Evolutionary conservation across 2,888 invertebrate genomes (phyloP).

Genomic region (Drosophila robusta): DNA sequence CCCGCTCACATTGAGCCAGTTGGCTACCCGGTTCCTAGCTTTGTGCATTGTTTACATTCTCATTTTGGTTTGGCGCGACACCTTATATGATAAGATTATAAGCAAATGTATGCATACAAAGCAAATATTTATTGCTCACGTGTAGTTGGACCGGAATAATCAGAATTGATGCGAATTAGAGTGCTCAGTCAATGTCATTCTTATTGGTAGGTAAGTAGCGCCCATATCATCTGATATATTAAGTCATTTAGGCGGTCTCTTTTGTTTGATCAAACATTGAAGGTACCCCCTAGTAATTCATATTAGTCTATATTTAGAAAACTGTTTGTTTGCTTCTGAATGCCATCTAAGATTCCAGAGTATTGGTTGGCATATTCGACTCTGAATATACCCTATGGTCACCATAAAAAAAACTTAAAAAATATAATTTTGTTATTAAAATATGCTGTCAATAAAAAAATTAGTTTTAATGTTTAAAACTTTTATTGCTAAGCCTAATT

Average conservation of each 20-base stretch:
- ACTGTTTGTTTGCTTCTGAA: conserved; percentile 8
- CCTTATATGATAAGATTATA: conserved; percentile 30
- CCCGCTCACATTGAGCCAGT: conserved; percentile 4
- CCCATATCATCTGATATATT: conserved; percentile 7
- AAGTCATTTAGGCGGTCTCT: conserved; percentile 43
- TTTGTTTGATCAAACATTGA: conserved; percentile 44
- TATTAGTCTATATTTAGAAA: conserved; percentile 19
- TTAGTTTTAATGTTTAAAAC: too few species aligned
- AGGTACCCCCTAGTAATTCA: conserved; percentile 3
- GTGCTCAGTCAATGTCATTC: conserved; percentile 39
- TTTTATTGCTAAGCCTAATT: neutral
- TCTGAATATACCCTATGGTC: too few species aligned
- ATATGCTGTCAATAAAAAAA: too few species aligned
- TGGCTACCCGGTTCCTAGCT: conserved; percentile 11
- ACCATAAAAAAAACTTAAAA: too few species aligned
- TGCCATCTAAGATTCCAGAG: neutral
- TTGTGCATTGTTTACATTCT: conserved; percentile 37
- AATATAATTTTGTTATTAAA: too few species aligned
- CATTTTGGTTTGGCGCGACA: conserved; percentile 22
- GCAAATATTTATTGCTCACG: conserved; percentile 19
- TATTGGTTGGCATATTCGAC: neutral
- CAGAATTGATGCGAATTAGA: conserved; percentile 24
- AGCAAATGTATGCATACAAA: neutral
- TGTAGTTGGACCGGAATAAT: conserved; percentile 10
- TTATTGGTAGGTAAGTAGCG: conserved; percentile 10